Percentiles rank a stretch among this genome's conserved stretches.
Conservation (phyloP, 2,888 invertebrate species). For the Yponomeuta evonymella region DNA sequence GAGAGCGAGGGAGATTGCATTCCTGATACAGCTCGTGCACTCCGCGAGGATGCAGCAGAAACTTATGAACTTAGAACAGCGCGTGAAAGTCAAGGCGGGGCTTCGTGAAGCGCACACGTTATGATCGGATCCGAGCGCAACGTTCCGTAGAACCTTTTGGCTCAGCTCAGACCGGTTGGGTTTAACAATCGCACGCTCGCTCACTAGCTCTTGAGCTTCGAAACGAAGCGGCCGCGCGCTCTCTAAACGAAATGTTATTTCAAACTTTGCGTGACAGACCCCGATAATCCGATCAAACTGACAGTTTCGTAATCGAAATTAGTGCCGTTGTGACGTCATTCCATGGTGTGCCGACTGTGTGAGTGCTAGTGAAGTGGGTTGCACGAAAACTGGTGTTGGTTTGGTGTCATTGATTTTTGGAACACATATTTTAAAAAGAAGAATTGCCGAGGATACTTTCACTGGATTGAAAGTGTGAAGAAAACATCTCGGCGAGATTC, state of each 20-base stretch:
- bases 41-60: slow-evolving; percentile 25
- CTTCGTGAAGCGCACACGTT: slow-evolving; percentile 6
- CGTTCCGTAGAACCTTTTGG: slow-evolving; percentile 11
- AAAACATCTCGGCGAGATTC: slow-evolving; percentile 69
- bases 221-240: slow-evolving; percentile 24
- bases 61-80: background rate
- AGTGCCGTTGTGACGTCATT: slow-evolving; percentile 43
- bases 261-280: slow-evolving; percentile 27
- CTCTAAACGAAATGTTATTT: slow-evolving; percentile 27
- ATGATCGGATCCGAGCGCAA: background rate
- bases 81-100: background rate
- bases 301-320: slow-evolving; percentile 39
- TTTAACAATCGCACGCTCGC: slow-evolving; percentile 7
- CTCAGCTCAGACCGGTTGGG: slow-evolving; percentile 1
- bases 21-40: slow-evolving; percentile 35
- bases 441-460: slow-evolving; percentile 70
- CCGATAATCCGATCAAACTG: slow-evolving; percentile 28
- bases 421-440: slow-evolving; percentile 32
- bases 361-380: slow-evolving; percentile 29
- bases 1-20: slow-evolving; percentile 72
- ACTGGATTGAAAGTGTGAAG: slow-evolving; percentile 73
- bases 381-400: slow-evolving; percentile 22
- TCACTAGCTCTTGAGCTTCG: slow-evolving; percentile 14
- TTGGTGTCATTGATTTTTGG: slow-evolving; percentile 40
- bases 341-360: slow-evolving; percentile 34